Base-by-base conservation (phyloP, 2,888 invertebrate species). In the Drosophila koepferae region DNA sequence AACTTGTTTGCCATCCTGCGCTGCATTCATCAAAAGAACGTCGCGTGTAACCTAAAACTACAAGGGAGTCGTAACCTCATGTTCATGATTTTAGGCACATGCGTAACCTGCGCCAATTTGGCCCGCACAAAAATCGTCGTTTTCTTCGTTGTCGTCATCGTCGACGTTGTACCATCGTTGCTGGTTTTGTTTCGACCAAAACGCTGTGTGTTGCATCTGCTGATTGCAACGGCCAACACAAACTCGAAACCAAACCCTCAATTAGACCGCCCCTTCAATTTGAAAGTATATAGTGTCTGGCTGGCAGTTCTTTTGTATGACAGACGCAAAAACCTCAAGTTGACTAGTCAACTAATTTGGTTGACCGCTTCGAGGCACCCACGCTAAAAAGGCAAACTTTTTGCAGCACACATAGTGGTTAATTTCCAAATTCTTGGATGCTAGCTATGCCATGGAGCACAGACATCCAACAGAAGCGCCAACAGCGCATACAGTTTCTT, bases 191-290 rank as follows among this genome's bases (percentile, higher is more conserved):
- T 63, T 63, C 71, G 54, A 48, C 61, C 63, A 72, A 77, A 72
- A 72, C 63, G 55, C 62, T 77, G 55, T 70, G 54, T 61, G 61
- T 89, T 89, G 90, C 90, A 90, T 90, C 90, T 90, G 90, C 90
- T 85, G 84, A 80, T 84, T 87, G 84, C 85, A 71, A 63, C 38
- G 74, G 64, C 69, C 61, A 70, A 63, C 58, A 54, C 44, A 64
- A 65, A 62, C 70, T 41, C 63, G 49, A 59, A 55, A 54, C 36
- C 51, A 74, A 90, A 90, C 90, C 89, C 65, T 74, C 84, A 91
- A 90, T 90, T 90, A 90, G 78, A 80, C 90, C 91, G 90, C 91
- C 91, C 85, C 82, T 90, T 76, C 88, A 89, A 91, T 90, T 90
- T 87, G 68, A 77, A 75, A 84, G 64, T 55, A 64, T 73, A 70